Conservation (phyloP, 1,140 invertebrate species). For the Chrysoperla carnea region DNA sequence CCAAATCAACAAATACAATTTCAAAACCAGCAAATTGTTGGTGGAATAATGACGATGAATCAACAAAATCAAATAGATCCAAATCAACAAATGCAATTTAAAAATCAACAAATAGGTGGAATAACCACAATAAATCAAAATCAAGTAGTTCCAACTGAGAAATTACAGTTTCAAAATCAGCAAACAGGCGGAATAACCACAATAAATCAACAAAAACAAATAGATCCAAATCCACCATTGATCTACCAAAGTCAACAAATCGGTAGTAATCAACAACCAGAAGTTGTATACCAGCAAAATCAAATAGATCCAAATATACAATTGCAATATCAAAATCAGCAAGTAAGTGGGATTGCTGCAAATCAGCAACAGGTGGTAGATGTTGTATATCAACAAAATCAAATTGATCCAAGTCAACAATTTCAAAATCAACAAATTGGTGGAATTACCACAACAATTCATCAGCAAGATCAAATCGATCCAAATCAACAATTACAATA, state of each 20-base stretch:
- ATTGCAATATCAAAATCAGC: slow-evolving; percentile 3
- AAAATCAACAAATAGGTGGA: slow-evolving; percentile 2
- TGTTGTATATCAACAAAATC: too few relatives aligned
- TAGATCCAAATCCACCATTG: neutral
- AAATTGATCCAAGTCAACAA: slow-evolving; percentile 2
- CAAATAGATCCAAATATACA: neutral
- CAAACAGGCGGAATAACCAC: too few relatives aligned
- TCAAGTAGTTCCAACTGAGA: slow-evolving; percentile 1
- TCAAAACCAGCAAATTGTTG: neutral
- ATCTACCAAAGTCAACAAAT: neutral
- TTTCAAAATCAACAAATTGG: slow-evolving; percentile 4
- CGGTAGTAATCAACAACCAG: neutral
- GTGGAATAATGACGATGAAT: neutral
- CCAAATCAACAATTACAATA: neutral
- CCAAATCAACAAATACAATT: slow-evolving; percentile 11
- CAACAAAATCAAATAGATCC: slow-evolving; percentile 1
- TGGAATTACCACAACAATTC: neutral
- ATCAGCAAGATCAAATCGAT: neutral
- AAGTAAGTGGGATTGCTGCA: slow-evolving; percentile 1
- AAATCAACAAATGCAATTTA: slow-evolving; percentile 9
- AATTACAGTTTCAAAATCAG: slow-evolving; percentile 3
- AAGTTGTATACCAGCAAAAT: neutral
- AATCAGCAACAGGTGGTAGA: too few relatives aligned
- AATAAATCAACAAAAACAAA: slow-evolving; percentile 9
- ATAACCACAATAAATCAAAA: neutral